Evolutionary conservation across 2,888 invertebrate genomes (phyloP), one percentile per base, ranked within the genome.

Genomic region (Meliscaeva auricollis): DNA sequence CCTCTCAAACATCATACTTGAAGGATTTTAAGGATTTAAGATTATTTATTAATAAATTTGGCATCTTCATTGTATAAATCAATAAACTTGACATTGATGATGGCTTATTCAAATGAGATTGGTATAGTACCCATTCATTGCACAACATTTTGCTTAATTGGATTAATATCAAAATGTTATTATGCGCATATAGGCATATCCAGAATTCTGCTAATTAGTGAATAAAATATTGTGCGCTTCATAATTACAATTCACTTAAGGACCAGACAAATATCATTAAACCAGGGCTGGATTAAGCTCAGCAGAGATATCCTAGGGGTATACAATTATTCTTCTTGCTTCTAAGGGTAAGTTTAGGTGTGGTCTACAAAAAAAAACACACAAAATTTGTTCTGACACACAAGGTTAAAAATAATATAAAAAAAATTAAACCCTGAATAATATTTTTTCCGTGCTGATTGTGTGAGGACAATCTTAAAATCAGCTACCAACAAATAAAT

Each of bases 81-180:
- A 38, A 38, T 38, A 38, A 38, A 38, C 38, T 9, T 9, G 38
- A 38, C 38, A 38, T 38, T 38, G 38, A 38, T 38, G 15, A 22
- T 15, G 22, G 60, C n/a, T 60, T 41, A 41, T 38, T 60, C 41
- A 22, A 41, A 41, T 22, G n/a, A 60, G 26, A 4, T 26, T 4
- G n/a, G 60, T 22, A 11, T 38, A 38, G 32, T 6, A 7, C 32
- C 4, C 7, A 46, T 60, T 41, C 38, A 38, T 38, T 35, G 22
- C 38, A 3, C n/a, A 38, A 60, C 35, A 56, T 56, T 41, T 26
- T 38, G 41, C n/a, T 60, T 60, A 78, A 83, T 83, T 83, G 73
- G 78, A 78, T 83, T 74, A 69, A 62, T 78, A 78, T 78, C 75
- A 54, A 62, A 44, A 83, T 64, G 68, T 83, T 46, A 69, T 56